These are phyloP conservation scores for Cryptotis parvus DNA, from an alignment of 2,113 vertebrate species.

Conservation along the genomic window DNA sequence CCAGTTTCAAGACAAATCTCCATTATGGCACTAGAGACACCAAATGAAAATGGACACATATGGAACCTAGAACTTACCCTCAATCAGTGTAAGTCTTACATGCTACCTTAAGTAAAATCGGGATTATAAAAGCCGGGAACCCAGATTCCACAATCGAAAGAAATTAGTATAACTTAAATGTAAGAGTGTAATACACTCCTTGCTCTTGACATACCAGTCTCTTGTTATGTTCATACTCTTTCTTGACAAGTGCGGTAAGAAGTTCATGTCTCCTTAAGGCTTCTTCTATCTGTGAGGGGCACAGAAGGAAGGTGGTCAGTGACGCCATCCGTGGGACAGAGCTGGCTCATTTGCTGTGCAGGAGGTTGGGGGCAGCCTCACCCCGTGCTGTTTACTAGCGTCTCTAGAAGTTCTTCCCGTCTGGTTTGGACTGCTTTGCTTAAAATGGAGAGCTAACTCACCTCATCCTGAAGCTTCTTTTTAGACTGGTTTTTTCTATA, in stretches of 20 bases:
- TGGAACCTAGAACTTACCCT: not conserved
- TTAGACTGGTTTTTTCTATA: constrained; percentile 78
- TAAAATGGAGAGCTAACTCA: constrained; percentile 75
- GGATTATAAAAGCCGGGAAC: no score
- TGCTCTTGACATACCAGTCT: constrained; percentile 91
- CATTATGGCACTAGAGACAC: not conserved
- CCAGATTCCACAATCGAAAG: not conserved
- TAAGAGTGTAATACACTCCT: not conserved
- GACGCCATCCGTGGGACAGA: no score
- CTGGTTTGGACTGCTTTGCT: not conserved
- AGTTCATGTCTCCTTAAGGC: constrained; percentile 93
- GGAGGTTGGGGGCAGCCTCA: no score
- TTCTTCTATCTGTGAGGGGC: constrained; percentile 90
- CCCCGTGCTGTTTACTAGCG: not conserved
- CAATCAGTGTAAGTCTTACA: no score
- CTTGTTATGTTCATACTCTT: constrained; percentile 92
- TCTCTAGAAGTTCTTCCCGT: not conserved
- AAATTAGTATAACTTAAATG: not conserved
- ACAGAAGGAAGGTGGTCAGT: constrained; percentile 26
- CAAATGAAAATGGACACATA: not conserved
- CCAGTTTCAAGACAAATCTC: constrained; percentile 26
- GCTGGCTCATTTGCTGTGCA: no score
- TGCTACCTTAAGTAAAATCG: no score
- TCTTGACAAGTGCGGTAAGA: constrained; percentile 91
- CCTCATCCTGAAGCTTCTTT: constrained; percentile 90